These are phyloP conservation scores for Rhyacophila evoluta DNA, from an alignment of 2,888 invertebrate genomes.

Conservation along the genomic window DNA sequence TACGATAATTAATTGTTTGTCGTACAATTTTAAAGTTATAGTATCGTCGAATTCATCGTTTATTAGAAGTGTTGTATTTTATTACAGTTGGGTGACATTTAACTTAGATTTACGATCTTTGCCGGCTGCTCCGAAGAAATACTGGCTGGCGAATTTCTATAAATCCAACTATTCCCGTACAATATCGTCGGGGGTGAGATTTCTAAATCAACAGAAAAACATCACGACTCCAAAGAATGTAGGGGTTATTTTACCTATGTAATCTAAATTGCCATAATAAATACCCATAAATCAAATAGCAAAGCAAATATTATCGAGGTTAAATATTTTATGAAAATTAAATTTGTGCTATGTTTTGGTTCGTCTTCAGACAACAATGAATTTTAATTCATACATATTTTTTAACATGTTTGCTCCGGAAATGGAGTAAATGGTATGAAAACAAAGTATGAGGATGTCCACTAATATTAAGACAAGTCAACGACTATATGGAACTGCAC, in stretches of 20 bases:
- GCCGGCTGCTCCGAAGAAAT: background rate
- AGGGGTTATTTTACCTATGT: background rate
- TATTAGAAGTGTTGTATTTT: constrained; percentile 11
- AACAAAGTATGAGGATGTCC: background rate
- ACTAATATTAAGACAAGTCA: no score
- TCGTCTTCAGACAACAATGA: background rate
- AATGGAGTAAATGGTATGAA: no score
- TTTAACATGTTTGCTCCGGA: no score
- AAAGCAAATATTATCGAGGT: no score
- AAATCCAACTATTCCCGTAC: background rate
- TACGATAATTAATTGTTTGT: no score
- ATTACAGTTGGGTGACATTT: constrained; percentile 17
- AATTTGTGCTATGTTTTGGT: no score
- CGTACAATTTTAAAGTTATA: background rate
- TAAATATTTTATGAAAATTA: background rate
- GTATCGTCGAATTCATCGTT: background rate
- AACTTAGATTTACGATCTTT: constrained; percentile 3
- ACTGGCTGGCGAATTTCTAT: background rate
- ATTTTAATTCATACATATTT: no score
- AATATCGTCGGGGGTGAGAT: background rate
- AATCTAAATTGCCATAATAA: background rate
- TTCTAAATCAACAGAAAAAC: background rate
- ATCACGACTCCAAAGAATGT: background rate
- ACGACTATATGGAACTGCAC: no score
- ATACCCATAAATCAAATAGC: no score